phyloP scores from a whole-genome alignment of 1,140 invertebrate genomes.

The Plectus sambesii region DNA sequence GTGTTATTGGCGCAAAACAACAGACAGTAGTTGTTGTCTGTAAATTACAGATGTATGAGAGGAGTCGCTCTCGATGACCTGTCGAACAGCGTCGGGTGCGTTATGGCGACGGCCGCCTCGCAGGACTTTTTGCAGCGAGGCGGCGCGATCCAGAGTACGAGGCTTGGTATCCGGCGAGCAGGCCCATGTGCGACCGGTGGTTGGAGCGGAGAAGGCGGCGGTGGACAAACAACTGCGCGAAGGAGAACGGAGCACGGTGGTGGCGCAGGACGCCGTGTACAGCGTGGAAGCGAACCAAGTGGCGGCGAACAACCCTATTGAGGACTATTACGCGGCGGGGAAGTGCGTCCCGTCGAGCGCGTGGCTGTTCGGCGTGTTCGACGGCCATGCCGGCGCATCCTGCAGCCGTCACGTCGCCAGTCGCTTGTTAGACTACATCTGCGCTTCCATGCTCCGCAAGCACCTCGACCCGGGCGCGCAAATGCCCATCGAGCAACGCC shows the following conservation, averaged over 20 bases:
- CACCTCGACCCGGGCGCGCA: slow-evolving; percentile 23
- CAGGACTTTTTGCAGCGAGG: too few species aligned
- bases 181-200: too few species aligned
- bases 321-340: slow-evolving; percentile 42
- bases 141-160: too few species aligned
- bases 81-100: too few species aligned
- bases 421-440: slow-evolving; percentile 36
- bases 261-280: slow-evolving; percentile 28
- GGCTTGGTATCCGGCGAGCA: too few species aligned
- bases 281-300: slow-evolving; percentile 37
- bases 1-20: too few species aligned
- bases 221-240: too few species aligned
- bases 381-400: slow-evolving; percentile 36
- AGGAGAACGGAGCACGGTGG: slow-evolving; percentile 18
- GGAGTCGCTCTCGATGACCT: too few species aligned
- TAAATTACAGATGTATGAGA: too few species aligned
- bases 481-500: slow-evolving; percentile 29
- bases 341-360: slow-evolving; percentile 42
- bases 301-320: slow-evolving; percentile 40
- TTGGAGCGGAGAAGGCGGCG: too few species aligned
- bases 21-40: too few species aligned
- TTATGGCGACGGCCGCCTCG: too few species aligned
- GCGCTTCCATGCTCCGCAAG: slow-evolving; percentile 22
- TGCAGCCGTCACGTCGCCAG: slow-evolving; percentile 38
- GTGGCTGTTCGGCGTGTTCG: slow-evolving; percentile 40